A percentile compares a stretch with the other conserved stretches of the same genome.
phyloP scores from a whole-genome alignment of 2,797 vertebrate species.

The Acestrorhynchus altus region DNA sequence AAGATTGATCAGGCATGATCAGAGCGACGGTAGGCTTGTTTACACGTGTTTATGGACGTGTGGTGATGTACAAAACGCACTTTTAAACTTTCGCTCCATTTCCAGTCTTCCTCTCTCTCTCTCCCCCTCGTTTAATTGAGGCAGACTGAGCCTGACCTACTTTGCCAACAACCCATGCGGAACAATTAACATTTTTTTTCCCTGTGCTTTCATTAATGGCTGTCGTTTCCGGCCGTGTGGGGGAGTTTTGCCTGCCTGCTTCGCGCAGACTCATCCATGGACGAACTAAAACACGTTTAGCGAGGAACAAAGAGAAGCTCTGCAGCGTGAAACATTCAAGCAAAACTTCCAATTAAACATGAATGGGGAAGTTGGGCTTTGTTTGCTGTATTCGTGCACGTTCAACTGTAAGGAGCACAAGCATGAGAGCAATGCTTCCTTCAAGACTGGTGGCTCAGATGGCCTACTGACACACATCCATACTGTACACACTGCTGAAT shows the following conservation, averaged over 20 bases:
- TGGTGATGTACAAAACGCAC: conserved; percentile 44
- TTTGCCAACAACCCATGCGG: conserved; percentile 72
- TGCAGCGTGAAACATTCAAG: conserved; percentile 60
- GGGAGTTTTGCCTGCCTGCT: conserved; percentile 13
- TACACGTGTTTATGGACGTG: conserved; percentile 35
- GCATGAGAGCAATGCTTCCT: neutral
- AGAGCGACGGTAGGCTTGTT: conserved; percentile 21
- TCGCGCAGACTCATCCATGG: conserved; percentile 17
- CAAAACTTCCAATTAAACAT: conserved; percentile 70
- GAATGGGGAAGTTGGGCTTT: conserved; percentile 68
- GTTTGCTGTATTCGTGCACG: conserved; percentile 69
- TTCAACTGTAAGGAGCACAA: conserved; percentile 55
- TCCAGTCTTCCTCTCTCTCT: conserved; percentile 26
- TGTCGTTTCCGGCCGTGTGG: conserved; percentile 51
- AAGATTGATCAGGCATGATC: conserved; percentile 56
- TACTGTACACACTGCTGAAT: conserved; percentile 31
- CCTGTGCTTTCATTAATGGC: conserved; percentile 65
- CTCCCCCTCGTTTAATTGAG: conserved; percentile 64
- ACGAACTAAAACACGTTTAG: conserved; percentile 57
- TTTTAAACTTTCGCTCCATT: conserved; percentile 47
- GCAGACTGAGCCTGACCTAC: conserved; percentile 75
- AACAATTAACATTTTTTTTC: conserved; percentile 70
- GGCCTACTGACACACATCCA: conserved; percentile 39
- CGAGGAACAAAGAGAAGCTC: conserved; percentile 57
- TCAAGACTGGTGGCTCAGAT: conserved; percentile 17